Evolutionary conservation across 2,888 invertebrate genomes (phyloP), one percentile per base, ranked within the genome.

Genomic region (Noctua comes): DNA sequence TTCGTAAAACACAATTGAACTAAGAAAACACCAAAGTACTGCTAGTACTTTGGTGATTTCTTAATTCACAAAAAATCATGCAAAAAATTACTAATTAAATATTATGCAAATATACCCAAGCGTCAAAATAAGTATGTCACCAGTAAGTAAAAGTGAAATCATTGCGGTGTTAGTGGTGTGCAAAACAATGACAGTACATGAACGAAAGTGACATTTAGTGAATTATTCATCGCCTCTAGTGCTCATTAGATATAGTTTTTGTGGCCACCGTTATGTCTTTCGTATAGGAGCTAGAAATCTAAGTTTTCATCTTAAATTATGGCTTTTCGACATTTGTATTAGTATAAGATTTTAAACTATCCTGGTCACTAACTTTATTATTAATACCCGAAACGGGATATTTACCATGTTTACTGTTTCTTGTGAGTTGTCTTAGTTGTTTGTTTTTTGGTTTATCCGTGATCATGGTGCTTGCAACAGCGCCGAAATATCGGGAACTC

Each of bases 81-180:
- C 46, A 11, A 79, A 64, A 7, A n/a, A 27, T 24, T 1, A 48
- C 27, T 64, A 68, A 83, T 71, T 68, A 69, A 21, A 65, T 59
- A n/a, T 21, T n/a, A n/a, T n/a, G 51, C 8, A 16, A 21, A 77
- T 8, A 57, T 2, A 27, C 10, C n/a, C 7, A 66, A 16, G 43
- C 62, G 40, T 65, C n/a, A 79, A 76, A 76, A 68, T 71, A 86
- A 77, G 70, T 83, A n/a, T 69, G 69, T 76, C 74, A 77, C 43
- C 31, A 21, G 21, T 18, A 27, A 31, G 75, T 76, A 81, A 87
- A 86, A 87, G 87, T 87, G 85, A 86, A 87, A 87, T 51, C 66
- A 59, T 57, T 65, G 64, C 2, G 54, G 51, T 43, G 48, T 40
- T 48, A 70, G 40, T 2, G 54, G 31, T 43, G 62, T 36, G 40